Evolutionary conservation across 2,113 vertebrate genomes (phyloP), one percentile per base, ranked within the genome.

Genomic region (Columba livia): DNA sequence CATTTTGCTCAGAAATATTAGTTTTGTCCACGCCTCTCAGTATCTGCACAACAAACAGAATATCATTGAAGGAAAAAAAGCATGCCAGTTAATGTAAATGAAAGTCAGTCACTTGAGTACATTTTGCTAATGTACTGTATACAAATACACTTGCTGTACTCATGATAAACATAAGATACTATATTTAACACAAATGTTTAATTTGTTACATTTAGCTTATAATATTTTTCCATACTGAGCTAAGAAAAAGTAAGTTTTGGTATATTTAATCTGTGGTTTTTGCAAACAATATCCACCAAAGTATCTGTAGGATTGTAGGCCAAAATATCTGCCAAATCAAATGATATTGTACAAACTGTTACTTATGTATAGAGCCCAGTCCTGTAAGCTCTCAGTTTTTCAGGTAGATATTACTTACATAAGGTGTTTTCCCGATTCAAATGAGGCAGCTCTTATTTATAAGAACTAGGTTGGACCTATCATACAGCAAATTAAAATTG

Each of bases 71-170:
- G 66, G 75, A 94, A 92, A 69, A 96, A 66, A 69, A 87, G 79
- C 91, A 79, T 92, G 93, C 79, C 85, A 93, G 67, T 80, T 90
- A 90, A 94, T 91, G 91, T 94, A 88, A 89, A 73, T 84, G 58
- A 88, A 88, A 61, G 81, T 85, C 75, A 94, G 73, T n/a, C 86
- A 50, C 40, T 40, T 57, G n/a, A 88, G 40, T 51, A 64, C 34
- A 57, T 48, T 80, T 88, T 80, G 26, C 57, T 72, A 56, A 36
- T 44, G 69, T 47, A 54, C 28, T 53, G 20, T 48, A 51, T 34
- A 23, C 26, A 67, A 64, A 56, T 34, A 47, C 50, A 89, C 53
- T 47, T 85, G 38, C 65, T 85, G 34, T 51, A 75, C 31, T 21
- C 38, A 62, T 42, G 67, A 81, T 69, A 62, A 75, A 57, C 42